Percentiles rank a stretch among this genome's conserved stretches.
These are phyloP conservation scores for Telmatherina bonti DNA, from an alignment of 2,797 vertebrate species.

Conservation along the genomic window DNA sequence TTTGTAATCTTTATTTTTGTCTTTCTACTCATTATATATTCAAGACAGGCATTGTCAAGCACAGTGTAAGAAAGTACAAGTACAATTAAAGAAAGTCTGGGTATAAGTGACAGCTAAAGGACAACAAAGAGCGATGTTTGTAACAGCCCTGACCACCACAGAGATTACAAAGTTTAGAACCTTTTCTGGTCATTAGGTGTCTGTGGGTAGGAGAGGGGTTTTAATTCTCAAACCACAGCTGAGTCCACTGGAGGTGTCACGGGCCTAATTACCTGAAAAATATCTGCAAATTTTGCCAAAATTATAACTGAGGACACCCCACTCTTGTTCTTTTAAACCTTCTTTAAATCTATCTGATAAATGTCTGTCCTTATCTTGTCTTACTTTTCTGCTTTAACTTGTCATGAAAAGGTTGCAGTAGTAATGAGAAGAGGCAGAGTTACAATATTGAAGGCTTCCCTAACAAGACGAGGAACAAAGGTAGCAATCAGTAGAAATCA, in stretches of 20 bases:
- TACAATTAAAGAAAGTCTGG: neutral
- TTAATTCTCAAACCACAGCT: neutral
- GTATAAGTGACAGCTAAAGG: slow-evolving; percentile 10
- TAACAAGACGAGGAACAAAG: slow-evolving; percentile 3
- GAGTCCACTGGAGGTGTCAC: neutral
- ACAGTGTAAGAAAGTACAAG: slow-evolving; percentile 7
- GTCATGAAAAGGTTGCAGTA: slow-evolving; percentile 7
- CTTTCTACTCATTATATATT: neutral
- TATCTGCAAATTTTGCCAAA: neutral
- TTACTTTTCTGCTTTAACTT: slow-evolving; percentile 3
- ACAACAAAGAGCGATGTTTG: neutral
- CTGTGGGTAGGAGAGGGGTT: neutral
- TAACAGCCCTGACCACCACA: neutral
- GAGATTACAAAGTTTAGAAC: neutral
- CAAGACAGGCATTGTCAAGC: neutral
- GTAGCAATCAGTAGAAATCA: neutral
- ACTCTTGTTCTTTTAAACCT: neutral
- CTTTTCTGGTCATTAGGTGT: neutral
- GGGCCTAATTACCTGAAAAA: slow-evolving; percentile 3
- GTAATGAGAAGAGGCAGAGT: slow-evolving; percentile 13
- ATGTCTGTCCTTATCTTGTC: neutral
- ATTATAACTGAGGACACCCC: neutral
- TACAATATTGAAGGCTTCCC: neutral
- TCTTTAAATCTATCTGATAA: neutral
- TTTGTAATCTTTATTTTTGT: neutral